phyloP scores from a whole-genome alignment of 92 coral and sea anemone species.

The Epizoanthus rinbou region DNA sequence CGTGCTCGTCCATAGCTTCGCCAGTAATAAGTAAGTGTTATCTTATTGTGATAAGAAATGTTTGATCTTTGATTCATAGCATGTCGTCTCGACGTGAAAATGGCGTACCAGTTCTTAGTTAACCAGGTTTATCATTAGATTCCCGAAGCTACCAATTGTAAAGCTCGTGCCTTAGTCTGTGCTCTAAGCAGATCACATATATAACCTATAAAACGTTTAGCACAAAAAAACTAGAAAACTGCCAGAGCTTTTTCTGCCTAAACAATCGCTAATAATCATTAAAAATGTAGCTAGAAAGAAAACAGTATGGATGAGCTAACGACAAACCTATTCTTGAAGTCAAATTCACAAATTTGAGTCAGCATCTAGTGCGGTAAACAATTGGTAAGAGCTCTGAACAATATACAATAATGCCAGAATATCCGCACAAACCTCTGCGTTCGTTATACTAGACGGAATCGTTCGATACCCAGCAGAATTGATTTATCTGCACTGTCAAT shows the following conservation, averaged over 20 bases:
- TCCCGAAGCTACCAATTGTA: too few species aligned
- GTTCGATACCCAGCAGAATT: background rate
- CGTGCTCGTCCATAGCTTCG: slow-evolving; percentile 83
- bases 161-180: too few species aligned
- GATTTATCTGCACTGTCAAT: background rate
- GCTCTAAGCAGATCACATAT: too few species aligned
- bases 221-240: too few species aligned
- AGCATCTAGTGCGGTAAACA: too few species aligned
- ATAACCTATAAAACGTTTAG: too few species aligned
- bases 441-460: background rate
- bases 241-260: too few species aligned
- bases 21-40: slow-evolving; percentile 83
- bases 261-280: background rate
- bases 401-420: background rate
- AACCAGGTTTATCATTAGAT: too few species aligned
- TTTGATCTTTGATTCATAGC: slow-evolving; percentile 34
- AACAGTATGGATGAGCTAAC: slow-evolving; percentile 27
- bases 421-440: background rate
- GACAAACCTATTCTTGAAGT: background rate
- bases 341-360: too few species aligned
- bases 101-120: background rate
- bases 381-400: background rate
- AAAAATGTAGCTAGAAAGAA: slow-evolving; percentile 31
- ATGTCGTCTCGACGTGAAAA: slow-evolving; percentile 12
- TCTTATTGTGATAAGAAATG: background rate